phyloP scores from a whole-genome alignment of 2,888 invertebrate species.

The Apeira syringaria region DNA sequence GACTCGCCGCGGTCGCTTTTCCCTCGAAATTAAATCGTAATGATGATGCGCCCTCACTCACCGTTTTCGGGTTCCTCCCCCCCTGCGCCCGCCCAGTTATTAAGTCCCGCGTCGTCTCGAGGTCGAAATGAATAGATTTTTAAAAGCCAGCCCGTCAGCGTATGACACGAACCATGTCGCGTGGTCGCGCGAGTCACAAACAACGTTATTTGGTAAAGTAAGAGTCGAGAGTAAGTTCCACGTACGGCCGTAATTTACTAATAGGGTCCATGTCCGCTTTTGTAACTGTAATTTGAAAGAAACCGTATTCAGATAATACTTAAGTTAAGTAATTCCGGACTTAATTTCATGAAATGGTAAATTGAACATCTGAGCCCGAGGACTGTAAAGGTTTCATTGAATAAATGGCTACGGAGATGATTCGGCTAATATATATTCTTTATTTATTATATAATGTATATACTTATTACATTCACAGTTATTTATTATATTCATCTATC shows the following conservation, averaged over 20 bases:
- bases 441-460: too few species aligned
- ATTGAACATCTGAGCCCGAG: slow-evolving; percentile 5
- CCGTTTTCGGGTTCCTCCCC: slow-evolving; percentile 57
- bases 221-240: slow-evolving; percentile 18
- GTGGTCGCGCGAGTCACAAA: slow-evolving; percentile 50
- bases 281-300: slow-evolving; percentile 28
- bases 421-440: too few species aligned
- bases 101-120: slow-evolving; percentile 73
- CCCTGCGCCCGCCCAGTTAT: slow-evolving; percentile 51
- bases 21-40: slow-evolving; percentile 80
- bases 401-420: not conserved
- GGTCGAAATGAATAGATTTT: slow-evolving; percentile 78
- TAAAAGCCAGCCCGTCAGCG: slow-evolving; percentile 66
- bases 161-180: slow-evolving; percentile 67
- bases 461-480: too few species aligned
- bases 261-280: slow-evolving; percentile 33
- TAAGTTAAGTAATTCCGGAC: slow-evolving; percentile 1
- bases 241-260: slow-evolving; percentile 38
- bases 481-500: too few species aligned
- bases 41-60: slow-evolving; percentile 74
- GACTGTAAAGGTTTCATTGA: slow-evolving; percentile 1
- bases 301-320: slow-evolving; percentile 16
- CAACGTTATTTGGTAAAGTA: slow-evolving; percentile 40
- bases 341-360: slow-evolving; percentile 2
- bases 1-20: slow-evolving; percentile 77